Percentiles rank a stretch among this genome's conserved stretches.
Evolutionary conservation across 2,797 vertebrate genomes (phyloP).

Genomic region (Crocidura indochinensis): DNA sequence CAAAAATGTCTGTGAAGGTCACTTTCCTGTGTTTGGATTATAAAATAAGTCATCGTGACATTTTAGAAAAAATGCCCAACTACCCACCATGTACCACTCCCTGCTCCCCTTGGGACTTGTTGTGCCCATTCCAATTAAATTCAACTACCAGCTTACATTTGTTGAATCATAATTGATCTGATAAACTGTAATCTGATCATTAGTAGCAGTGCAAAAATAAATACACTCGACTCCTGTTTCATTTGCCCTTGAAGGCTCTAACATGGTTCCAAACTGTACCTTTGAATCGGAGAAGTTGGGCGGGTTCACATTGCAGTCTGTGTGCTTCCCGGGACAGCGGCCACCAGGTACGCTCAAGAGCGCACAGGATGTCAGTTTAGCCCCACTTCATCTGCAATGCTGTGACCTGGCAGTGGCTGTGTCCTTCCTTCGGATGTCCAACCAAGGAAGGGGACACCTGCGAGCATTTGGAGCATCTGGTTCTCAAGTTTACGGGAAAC

Average conservation of each 20-base stretch:
- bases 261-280: background rate
- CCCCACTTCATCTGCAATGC: constrained; percentile 49
- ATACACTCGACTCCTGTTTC: constrained; percentile 72
- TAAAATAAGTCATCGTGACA: constrained; percentile 35
- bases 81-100: background rate
- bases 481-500: constrained; percentile 45
- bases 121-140: constrained; percentile 20
- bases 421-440: constrained; percentile 31
- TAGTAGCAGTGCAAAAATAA: constrained; percentile 79
- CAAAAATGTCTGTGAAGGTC: constrained; percentile 74
- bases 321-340: constrained; percentile 15
- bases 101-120: background rate
- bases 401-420: constrained; percentile 32
- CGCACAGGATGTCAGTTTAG: background rate
- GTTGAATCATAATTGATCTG: constrained; percentile 75
- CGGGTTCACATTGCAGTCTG: background rate
- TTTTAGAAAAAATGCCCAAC: background rate
- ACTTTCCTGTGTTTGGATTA: constrained; percentile 68
- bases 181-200: constrained; percentile 80
- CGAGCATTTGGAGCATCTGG: background rate
- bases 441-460: constrained; percentile 20
- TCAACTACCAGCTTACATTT: constrained; percentile 35
- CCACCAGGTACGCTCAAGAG: background rate
- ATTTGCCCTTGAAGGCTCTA: constrained; percentile 71
- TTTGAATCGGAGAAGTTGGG: constrained; percentile 54